Conservation (phyloP, 2,113 vertebrate species). For the Dicentrarchus labrax region DNA sequence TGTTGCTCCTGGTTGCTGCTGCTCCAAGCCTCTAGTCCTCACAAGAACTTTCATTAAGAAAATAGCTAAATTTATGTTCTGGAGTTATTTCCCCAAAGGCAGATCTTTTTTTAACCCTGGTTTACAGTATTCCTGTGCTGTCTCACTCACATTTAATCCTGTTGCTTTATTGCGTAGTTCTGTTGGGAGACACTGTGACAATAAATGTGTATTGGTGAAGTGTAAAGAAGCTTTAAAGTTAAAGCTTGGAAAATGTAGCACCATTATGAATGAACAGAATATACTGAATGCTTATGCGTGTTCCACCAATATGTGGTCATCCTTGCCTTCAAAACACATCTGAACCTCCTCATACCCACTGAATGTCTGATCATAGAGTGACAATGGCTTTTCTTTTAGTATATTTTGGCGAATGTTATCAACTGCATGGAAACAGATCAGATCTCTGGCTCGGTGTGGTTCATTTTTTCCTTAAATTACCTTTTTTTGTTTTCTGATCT, state of each 20-base stretch:
- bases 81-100: conserved; percentile 14
- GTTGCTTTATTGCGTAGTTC: conserved; percentile 47
- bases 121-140: background rate
- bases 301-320: background rate
- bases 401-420: background rate
- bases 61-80: too few species aligned
- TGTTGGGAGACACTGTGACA: conserved; percentile 4
- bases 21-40: conserved; percentile 5
- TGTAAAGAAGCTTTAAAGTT: conserved; percentile 9
- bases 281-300: background rate
- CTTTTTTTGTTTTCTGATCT: background rate
- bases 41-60: conserved; percentile 1
- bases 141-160: conserved; percentile 35
- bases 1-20: conserved; percentile 15
- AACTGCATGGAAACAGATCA: background rate
- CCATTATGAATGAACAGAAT: background rate
- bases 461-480: background rate
- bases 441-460: too few species aligned
- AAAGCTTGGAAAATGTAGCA: background rate
- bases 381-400: background rate
- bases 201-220: background rate
- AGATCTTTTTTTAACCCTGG: background rate
- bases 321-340: background rate
- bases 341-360: background rate
- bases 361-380: background rate